Conservation (phyloP, 2,797 vertebrate species). For the Chloroceryle amazona region DNA sequence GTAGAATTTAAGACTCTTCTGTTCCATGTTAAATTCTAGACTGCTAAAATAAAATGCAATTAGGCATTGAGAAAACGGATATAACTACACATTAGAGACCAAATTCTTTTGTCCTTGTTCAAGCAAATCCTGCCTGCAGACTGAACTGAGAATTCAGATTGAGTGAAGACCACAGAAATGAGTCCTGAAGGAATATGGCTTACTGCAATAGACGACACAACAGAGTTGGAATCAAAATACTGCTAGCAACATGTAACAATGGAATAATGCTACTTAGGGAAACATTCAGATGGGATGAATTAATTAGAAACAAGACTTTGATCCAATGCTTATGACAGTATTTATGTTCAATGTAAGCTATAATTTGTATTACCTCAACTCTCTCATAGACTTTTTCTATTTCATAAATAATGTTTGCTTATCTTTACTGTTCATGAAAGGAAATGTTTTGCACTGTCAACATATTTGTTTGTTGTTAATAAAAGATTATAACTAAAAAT, state of each 20-base stretch:
- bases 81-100: slow-evolving; percentile 1
- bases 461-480: slow-evolving; percentile 60
- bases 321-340: slow-evolving; percentile 55
- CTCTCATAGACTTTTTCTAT: slow-evolving; percentile 15
- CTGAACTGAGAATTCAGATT: slow-evolving; percentile 47
- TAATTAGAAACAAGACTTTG: slow-evolving; percentile 62
- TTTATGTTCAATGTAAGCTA: slow-evolving; percentile 44
- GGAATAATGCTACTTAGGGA: slow-evolving; percentile 19
- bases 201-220: slow-evolving; percentile 26
- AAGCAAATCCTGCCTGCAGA: slow-evolving; percentile 54
- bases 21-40: not conserved
- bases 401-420: slow-evolving; percentile 4
- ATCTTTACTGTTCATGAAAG: slow-evolving; percentile 18
- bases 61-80: not conserved
- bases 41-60: slow-evolving; percentile 1
- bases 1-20: not conserved
- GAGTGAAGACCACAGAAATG: slow-evolving; percentile 43
- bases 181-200: slow-evolving; percentile 49
- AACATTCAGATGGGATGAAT: slow-evolving; percentile 52
- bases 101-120: slow-evolving; percentile 51
- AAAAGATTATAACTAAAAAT: slow-evolving; percentile 73
- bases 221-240: slow-evolving; percentile 24
- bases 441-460: slow-evolving; percentile 63
- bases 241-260: slow-evolving; percentile 15
- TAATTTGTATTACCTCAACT: slow-evolving; percentile 64